phyloP scores from a whole-genome alignment of 1,140 invertebrate genomes.

The Steinernema feltiae region DNA sequence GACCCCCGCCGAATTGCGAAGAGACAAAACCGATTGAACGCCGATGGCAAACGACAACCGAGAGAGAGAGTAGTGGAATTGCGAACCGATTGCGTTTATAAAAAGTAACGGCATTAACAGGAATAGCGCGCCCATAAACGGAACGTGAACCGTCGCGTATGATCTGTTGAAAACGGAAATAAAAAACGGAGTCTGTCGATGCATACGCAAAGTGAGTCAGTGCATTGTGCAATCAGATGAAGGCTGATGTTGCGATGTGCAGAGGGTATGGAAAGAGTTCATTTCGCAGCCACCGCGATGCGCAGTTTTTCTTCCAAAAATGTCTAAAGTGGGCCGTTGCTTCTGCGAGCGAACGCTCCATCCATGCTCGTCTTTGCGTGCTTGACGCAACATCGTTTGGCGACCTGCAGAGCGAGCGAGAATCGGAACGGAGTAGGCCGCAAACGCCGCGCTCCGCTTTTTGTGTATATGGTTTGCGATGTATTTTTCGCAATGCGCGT shows the following conservation, averaged over 20 bases:
- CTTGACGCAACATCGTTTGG: slow-evolving; percentile 4
- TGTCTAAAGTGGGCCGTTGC: neutral
- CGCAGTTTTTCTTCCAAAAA: neutral
- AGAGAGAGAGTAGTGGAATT: neutral
- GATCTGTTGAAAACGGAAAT: neutral
- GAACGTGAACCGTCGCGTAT: neutral
- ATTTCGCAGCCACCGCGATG: neutral
- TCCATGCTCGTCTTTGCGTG: slow-evolving; percentile 1
- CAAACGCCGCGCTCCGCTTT: slow-evolving; percentile 10
- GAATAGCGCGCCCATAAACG: neutral
- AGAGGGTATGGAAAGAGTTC: neutral
- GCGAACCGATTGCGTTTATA: neutral
- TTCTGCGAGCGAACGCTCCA: neutral
- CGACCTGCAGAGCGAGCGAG: slow-evolving; percentile 10
- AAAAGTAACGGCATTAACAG: neutral
- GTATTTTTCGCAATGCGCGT: slow-evolving; percentile 15
- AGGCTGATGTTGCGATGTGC: neutral
- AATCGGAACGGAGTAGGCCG: slow-evolving; percentile 14
- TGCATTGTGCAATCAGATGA: neutral
- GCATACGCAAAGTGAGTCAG: neutral
- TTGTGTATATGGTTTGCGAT: slow-evolving; percentile 13
- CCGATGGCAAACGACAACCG: neutral
- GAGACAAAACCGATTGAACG: neutral
- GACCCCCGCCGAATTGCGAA: neutral
- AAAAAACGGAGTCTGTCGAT: neutral